phyloP scores from a whole-genome alignment of 2,113 vertebrate species.

The Sorex araneus region DNA sequence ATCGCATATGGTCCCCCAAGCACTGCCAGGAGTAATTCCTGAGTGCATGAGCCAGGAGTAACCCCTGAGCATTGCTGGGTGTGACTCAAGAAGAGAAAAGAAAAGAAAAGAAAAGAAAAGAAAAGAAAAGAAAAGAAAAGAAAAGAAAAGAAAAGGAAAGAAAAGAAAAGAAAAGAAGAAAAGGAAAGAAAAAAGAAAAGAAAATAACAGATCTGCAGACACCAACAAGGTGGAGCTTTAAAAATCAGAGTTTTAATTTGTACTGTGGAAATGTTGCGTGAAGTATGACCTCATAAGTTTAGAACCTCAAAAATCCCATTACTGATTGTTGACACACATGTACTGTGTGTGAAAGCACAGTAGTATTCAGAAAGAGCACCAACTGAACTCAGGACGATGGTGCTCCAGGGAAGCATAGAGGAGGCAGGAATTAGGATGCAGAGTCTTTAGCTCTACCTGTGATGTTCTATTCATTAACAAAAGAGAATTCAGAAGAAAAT shows the following conservation, averaged over 20 bases:
- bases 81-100: too few relatives aligned
- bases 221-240: neutral
- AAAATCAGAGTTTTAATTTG: neutral
- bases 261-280: neutral
- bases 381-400: neutral
- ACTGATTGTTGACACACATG: neutral
- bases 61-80: too few relatives aligned
- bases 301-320: neutral
- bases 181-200: too few relatives aligned
- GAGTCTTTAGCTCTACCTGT: neutral
- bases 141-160: too few relatives aligned
- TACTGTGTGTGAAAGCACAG: neutral
- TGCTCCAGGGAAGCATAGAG: neutral
- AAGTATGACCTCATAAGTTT: neutral
- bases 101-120: too few relatives aligned
- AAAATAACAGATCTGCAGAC: neutral
- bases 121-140: too few relatives aligned
- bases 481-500: neutral
- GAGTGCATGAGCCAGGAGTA: too few relatives aligned
- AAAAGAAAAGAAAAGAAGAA: too few relatives aligned
- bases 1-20: too few relatives aligned
- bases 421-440: neutral
- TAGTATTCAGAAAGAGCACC: neutral
- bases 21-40: too few relatives aligned
- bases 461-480: conserved; percentile 25